Evolutionary conservation across 2,888 invertebrate species (phyloP), one percentile per base, ranked within the genome.

Genomic region (Trissoscelio sp.): DNA sequence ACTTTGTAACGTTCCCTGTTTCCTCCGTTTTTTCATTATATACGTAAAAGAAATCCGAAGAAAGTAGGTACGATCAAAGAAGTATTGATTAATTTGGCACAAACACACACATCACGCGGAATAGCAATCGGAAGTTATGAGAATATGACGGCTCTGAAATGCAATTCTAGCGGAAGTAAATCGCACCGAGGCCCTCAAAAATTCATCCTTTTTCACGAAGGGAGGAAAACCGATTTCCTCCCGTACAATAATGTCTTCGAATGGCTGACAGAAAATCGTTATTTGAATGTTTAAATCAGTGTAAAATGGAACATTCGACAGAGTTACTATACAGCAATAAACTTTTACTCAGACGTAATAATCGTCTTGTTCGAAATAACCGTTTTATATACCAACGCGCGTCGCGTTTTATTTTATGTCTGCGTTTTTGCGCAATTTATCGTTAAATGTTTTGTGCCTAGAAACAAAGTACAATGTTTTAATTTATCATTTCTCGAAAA

Each of bases 191-290:
- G 60, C 18, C 46, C 73, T 64, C 64, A 55, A 73, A 64, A 73
- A 73, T 73, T 42, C 64, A 44, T 64, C 46, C 44, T 34, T 73
- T 64, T 64, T 60, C 55, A 37, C 37, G 20, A 12, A 14, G 39
- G 5, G 39, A 60, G 53, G 51, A 73, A 73, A 73, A 55, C 73
- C 64, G 64, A 64, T 64, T 73, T 64, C 73, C 72, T 62, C 46
- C 22, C 24, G 55, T n/a, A 28, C 34, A 37, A 28, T 62, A 46
- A 55, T 44, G 42, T 34, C 64, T 55, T 55, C 55, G 31, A 42
- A 11, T 53, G 53, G 62, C 53, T 55, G 64, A 64, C 73, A 73
- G 73, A 64, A 73, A 64, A 73, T 64, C 73, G 64, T 55, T 73
- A 73, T 55, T 62, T 37, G 64, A 24, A 44, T 64, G 64, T 64